Base-by-base conservation (phyloP, 1,140 invertebrate genomes). In the Octopus bimaculoides region DNA sequence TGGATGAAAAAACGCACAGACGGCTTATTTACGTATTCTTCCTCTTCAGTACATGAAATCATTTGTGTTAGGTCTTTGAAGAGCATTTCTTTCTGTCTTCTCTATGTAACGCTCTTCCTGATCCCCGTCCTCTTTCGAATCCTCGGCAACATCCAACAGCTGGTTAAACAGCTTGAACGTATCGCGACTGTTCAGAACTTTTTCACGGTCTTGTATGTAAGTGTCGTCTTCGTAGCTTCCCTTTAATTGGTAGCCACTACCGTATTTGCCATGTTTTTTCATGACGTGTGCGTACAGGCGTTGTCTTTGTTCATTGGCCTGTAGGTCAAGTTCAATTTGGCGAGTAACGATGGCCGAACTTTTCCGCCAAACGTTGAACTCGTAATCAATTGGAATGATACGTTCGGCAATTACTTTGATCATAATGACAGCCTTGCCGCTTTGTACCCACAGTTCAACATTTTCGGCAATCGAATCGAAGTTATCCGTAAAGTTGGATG, bases 391-490 rank as follows among this genome's bases (percentile, higher is more conserved):
- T 6, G 89, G 89, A 5, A 87, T 84, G 66, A 89, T 85, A 54
- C 88, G 82, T 75, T 89, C 89, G 61, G 87, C 88, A 53, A 86
- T 87, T 5, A 87, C 89, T 77, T 85, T 89, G 61, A 90, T 84
- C 6, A 86, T 84, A 17, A 90, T 86, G 77, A 81, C 84, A 4
- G 88, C 89, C 77, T 87, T 87, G 9, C 89, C 89, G 52, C 86
- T 83, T 77, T 85, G 86, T 54, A 90, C 73, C 17, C 84, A 82
- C 9, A 90, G 82, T 77, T 89, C 88, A 10, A 90, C 87, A 75
- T 89, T 87, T 79, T 90, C 89, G 54, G 85, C 85, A 73, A 90
- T 86, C 9, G 87, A 85, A 81, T 90, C 89, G 81, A 89, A 89
- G 81, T 89, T 88, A 52, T 83, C 82, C n/a, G 86, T 88, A 26